Base-by-base conservation (phyloP, 2,797 vertebrate genomes). In the Sebastes kiyomatsui region DNA sequence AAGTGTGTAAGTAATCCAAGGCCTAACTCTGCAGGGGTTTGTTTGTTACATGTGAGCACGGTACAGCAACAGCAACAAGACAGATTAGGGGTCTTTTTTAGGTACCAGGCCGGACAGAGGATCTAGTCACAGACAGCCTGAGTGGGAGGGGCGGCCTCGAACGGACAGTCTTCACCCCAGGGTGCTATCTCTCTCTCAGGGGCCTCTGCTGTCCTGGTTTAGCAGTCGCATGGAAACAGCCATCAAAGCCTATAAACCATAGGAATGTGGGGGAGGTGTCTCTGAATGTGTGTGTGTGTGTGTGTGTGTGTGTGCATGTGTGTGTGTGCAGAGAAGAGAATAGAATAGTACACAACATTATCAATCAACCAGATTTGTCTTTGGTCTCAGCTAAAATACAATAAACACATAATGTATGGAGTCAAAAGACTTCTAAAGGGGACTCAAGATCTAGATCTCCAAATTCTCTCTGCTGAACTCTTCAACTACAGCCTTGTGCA, bases 181-280 rank as follows among this genome's bases (percentile, higher is more conserved):
- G 79, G 80, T 81, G 82, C 77, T 83, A 78, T 85, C 88, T 69
- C 66, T 80, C 87, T 81, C 80, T 62, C 52, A 23, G 79, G 77
- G 79, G 87, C 80, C 69, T 80, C 82, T 23, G 27, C 28, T 75
- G 77, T 79, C 77, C 83, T 70, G 70, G 79, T 90, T 94, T 90
- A 87, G 80, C 73, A 72, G 90, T 81, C 4, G 67, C 73, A 85
- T 91, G 90, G 91, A 92, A 92, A 93, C 80, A 80, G 77, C 82
- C 86, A 87, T 87, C 74, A 87, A 89, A 93, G 87, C 88, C 84
- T 59, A 38, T 93, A 90, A 94, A 88, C 84, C 89, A 76, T 11
- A 64, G 87, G 89, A 88, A 94, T 93, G 92, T 75, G 52, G 60
- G 79, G 75, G 77, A 52, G 84, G 84, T 78, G 83, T 87, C 35